Evolutionary conservation across 2,797 vertebrate genomes (phyloP).

Genomic region (Sebastolobus alascanus): DNA sequence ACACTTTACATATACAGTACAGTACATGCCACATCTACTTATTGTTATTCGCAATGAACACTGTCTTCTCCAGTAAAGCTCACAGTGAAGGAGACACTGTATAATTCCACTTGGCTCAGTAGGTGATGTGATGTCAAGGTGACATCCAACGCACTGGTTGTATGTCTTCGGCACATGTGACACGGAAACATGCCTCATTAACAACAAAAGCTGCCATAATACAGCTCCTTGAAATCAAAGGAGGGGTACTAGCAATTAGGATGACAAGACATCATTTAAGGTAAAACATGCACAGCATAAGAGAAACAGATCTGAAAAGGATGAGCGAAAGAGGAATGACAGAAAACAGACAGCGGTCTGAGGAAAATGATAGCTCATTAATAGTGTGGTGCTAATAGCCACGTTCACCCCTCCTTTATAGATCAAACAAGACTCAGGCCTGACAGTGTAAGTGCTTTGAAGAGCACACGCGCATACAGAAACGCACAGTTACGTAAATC

Average conservation of each 20-base stretch:
- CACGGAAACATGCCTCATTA: slow-evolving; percentile 38
- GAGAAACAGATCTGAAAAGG: slow-evolving; percentile 8
- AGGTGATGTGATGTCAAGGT: slow-evolving; percentile 29
- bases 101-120: neutral
- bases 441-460: slow-evolving; percentile 25
- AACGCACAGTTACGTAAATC: neutral
- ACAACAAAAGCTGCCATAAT: slow-evolving; percentile 36
- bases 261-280: slow-evolving; percentile 38
- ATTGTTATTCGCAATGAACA: neutral
- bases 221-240: slow-evolving; percentile 49
- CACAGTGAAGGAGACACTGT: neutral
- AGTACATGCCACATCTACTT: neutral
- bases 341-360: slow-evolving; percentile 4
- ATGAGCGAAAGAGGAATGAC: neutral
- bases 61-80: neutral
- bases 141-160: slow-evolving; percentile 3
- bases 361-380: slow-evolving; percentile 60
- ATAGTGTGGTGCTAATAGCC: slow-evolving; percentile 33
- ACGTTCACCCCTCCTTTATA: slow-evolving; percentile 21
- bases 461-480: neutral
- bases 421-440: slow-evolving; percentile 49
- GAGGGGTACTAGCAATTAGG: slow-evolving; percentile 26
- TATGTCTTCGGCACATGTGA: neutral
- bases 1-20: neutral
- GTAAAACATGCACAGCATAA: slow-evolving; percentile 26